Evolutionary conservation across 2,113 vertebrate genomes (phyloP), one percentile per base, ranked within the genome.

Genomic region (Thomomys bottae): DNA sequence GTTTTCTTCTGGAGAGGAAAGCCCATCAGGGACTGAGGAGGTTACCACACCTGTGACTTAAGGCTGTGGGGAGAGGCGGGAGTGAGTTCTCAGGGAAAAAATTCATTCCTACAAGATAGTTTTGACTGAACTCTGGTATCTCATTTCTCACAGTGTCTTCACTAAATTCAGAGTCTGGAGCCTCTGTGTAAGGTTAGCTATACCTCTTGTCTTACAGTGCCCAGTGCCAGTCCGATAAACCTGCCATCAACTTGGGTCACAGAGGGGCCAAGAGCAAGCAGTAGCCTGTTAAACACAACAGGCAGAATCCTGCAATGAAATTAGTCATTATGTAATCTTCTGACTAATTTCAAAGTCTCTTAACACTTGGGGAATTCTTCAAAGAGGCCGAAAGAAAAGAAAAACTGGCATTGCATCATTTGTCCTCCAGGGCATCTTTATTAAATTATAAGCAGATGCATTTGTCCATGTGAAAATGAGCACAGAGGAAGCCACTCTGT

Each of bases 291-390:
- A 40, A 63, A 76, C 71, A 72, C 32, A 84, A 83, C 15, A 32
- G 45, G 26, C 49, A 90, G 76, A 85, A 68, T 0, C 36, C 70
- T 64, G 21, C 77, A 45, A 73, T n/a, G 38, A 68, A 80, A 92
- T 94, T 76, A 92, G 36, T 83, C 88, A 64, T 86, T 67, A 76
- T 42, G 57, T 76, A 54, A 92, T 83, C 66, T 45, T 88, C 36
- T 17, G 40, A 75, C 64, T 87, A 82, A 73, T 73, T 87, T 64
- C 83, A 77, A 86, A 88, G 77, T 34, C 71, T 90, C 67, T 70
- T 71, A 66, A 54, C 73, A 77, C 80, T 87, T 64, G 49, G 68
- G 64, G 21, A 95, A 87, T 87, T 93, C 86, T 92, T 96, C 84
- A 94, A 87, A 93, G 86, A 90, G 76, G 70, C 42, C 34, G 83